Percentiles rank a stretch among this genome's conserved stretches.
Conservation (phyloP, 2,888 invertebrate species). For the Harpagoxenus sublaevis region DNA sequence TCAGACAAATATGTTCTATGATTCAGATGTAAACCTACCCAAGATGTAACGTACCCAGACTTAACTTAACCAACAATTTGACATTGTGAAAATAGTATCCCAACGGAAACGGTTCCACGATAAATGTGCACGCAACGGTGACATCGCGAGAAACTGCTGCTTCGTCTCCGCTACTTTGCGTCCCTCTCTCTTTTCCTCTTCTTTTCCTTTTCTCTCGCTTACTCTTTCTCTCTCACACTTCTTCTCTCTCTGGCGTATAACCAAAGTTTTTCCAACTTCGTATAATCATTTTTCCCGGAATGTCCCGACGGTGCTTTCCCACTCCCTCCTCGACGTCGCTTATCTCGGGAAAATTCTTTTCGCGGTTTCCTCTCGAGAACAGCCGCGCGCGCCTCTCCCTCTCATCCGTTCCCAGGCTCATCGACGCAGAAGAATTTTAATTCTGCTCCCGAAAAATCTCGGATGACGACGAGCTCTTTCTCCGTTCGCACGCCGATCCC, state of each 20-base stretch:
- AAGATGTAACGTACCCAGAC: background rate
- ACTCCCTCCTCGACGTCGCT: conserved; percentile 71
- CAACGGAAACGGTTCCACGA: conserved; percentile 63
- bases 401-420: conserved; percentile 59
- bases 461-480: conserved; percentile 56
- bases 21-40: conserved; percentile 16
- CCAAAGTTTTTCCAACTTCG: conserved; percentile 82
- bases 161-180: conserved; percentile 47
- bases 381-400: conserved; percentile 51
- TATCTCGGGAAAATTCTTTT: conserved; percentile 81
- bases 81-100: conserved; percentile 44
- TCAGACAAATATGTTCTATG: background rate
- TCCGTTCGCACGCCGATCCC: conserved; percentile 46
- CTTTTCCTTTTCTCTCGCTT: conserved; percentile 20
- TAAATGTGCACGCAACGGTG: conserved; percentile 73
- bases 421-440: conserved; percentile 79
- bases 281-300: conserved; percentile 83
- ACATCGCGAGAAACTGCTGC: conserved; percentile 73
- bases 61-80: conserved; percentile 50
- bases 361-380: conserved; percentile 75
- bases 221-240: conserved; percentile 37
- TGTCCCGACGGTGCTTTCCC: conserved; percentile 76
- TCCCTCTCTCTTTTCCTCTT: conserved; percentile 57
- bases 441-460: conserved; percentile 72
- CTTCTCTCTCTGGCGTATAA: conserved; percentile 41